Evolutionary conservation across 2,888 invertebrate species (phyloP).

Genomic region (Noctuana brunneofusca): DNA sequence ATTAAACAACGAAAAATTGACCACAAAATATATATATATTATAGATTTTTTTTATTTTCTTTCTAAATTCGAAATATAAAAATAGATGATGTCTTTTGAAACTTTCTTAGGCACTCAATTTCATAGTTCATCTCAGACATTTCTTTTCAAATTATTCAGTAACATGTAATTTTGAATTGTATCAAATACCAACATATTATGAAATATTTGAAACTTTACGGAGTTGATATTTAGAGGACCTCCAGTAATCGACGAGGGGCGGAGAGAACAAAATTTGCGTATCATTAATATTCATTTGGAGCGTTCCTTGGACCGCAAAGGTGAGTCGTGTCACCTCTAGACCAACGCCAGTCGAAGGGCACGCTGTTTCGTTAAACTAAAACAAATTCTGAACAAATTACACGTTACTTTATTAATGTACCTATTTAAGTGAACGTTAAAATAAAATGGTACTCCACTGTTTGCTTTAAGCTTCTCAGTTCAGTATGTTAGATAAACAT

Average conservation of each 20-base stretch:
- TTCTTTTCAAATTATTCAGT: neutral
- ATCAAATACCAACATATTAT: too few relatives aligned
- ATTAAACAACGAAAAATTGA: too few relatives aligned
- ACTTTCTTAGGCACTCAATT: too few relatives aligned
- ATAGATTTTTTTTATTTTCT: too few relatives aligned
- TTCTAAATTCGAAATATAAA: too few relatives aligned
- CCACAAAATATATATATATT: too few relatives aligned
- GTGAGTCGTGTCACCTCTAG: neutral
- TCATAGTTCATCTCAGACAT: neutral
- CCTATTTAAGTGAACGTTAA: too few relatives aligned
- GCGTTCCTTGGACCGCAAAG: conserved; percentile 10
- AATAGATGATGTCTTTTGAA: too few relatives aligned
- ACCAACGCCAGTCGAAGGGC: neutral
- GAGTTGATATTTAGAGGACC: neutral
- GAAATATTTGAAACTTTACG: too few relatives aligned
- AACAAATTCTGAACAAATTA: neutral
- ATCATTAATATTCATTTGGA: conserved; percentile 28
- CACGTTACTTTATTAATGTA: neutral
- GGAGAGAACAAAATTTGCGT: conserved; percentile 14
- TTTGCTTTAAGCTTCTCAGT: too few relatives aligned
- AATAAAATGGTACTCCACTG: too few relatives aligned
- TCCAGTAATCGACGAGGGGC: neutral
- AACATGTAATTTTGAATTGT: neutral
- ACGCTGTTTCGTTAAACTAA: neutral
- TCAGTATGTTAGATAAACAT: too few relatives aligned